Base-by-base conservation (phyloP, 2,113 vertebrate species). In the Carassius carassius region DNA sequence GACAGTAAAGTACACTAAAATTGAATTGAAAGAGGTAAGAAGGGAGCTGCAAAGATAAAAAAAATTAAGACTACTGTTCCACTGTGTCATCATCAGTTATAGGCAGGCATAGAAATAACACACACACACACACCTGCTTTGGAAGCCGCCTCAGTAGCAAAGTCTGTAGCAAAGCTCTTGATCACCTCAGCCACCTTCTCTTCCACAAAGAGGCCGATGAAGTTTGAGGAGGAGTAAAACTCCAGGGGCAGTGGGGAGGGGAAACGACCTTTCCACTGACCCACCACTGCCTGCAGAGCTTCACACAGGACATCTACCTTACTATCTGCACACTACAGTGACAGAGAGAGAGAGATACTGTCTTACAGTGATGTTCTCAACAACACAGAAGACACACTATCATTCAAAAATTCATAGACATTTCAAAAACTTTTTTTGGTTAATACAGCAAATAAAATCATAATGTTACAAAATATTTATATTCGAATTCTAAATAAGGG, bases 191-290 rank as follows among this genome's bases (percentile, higher is more conserved):
- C 98, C 0, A 96, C 94, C 6, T 98, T 96, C 88, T 99, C 98
- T 87, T 98, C 97, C 89, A 99, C 97, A 0, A 99, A 99, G 81
- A 99, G 97, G 29, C 98, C 98, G 0, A 99, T 98, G 91, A 99
- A 99, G 91, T 97, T 98, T 10, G 97, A 96, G 80, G 98, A 99
- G 0, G 95, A 96, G 87, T 99, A 99, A 85, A 97, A 97, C 93
- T 99, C 97, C 91, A 99, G 89, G 1, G 97, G 96, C 81, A 99
- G 95, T 0, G 98, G 98, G 60, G 92, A 90, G 0, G 97, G 96
- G 87, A 99, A 96, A 76, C 95, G 96, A 81, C 95, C 96, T 29
- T 94, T 97, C 98, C 98, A 99, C 47, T 96, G 94, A 51, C 94
- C 91, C 89, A 99, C 96, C 0, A 96, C 96, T 82, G 94, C 89